These are phyloP conservation scores for Acleris literana DNA, from an alignment of 2,888 invertebrate species.

Conservation along the genomic window DNA sequence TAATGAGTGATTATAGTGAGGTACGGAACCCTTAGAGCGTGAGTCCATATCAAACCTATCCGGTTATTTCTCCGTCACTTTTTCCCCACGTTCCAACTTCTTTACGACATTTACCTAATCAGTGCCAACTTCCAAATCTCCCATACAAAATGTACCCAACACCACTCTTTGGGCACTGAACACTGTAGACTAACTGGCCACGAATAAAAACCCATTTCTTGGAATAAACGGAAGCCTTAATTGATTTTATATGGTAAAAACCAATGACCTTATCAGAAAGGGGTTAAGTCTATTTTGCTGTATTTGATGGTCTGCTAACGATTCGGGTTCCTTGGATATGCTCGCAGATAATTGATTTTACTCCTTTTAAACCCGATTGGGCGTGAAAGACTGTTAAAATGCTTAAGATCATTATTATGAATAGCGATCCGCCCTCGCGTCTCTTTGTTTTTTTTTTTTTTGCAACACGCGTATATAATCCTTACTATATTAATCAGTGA, in stretches of 20 bases:
- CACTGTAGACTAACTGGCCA: neutral
- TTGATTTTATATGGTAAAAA: slow-evolving; percentile 20
- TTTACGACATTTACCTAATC: neutral
- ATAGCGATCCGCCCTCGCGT: too few relatives aligned
- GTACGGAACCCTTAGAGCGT: too few relatives aligned
- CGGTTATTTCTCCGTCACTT: neutral
- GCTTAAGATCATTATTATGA: neutral
- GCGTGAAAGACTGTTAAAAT: slow-evolving; percentile 16
- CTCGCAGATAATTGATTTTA: slow-evolving; percentile 31
- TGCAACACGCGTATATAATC: too few relatives aligned
- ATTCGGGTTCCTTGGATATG: slow-evolving; percentile 22
- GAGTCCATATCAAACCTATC: neutral
- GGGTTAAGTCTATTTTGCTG: neutral
- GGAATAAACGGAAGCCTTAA: slow-evolving; percentile 24
- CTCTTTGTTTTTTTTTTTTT: too few relatives aligned
- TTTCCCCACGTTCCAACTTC: neutral
- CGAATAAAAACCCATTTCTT: slow-evolving; percentile 2
- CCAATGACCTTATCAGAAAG: neutral
- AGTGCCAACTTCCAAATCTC: too few relatives aligned
- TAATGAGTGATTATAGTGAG: too few relatives aligned
- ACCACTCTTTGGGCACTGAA: neutral
- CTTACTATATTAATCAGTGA: too few relatives aligned
- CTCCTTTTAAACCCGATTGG: slow-evolving; percentile 14
- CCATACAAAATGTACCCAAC: too few relatives aligned
- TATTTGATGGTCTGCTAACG: slow-evolving; percentile 1